Conservation (phyloP, 2,888 invertebrate species). For the Balanococcus diminutus region DNA sequence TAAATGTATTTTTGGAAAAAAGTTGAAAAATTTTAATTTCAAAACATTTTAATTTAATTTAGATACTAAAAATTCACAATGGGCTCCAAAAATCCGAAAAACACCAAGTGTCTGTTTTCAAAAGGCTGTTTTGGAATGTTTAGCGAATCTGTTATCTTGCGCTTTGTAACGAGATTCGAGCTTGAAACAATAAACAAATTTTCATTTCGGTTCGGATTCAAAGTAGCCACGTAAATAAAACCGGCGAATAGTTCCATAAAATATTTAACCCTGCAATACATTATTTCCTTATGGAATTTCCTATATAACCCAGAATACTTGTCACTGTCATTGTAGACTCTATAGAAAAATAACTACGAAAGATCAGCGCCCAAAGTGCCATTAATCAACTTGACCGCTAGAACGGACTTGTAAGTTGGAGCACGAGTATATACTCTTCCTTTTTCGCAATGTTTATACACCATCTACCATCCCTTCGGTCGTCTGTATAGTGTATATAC, state of each 20-base stretch:
- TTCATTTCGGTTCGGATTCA: background rate
- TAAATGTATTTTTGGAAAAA: too few relatives aligned
- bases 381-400: slow-evolving; percentile 22
- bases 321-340: slow-evolving; percentile 19
- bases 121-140: background rate
- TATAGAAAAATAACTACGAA: slow-evolving; percentile 27
- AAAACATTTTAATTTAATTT: too few relatives aligned
- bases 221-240: background rate
- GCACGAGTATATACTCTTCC: background rate
- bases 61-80: too few relatives aligned
- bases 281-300: slow-evolving; percentile 31
- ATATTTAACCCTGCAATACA: slow-evolving; percentile 16
- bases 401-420: background rate
- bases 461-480: background rate
- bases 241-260: slow-evolving; percentile 7
- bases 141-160: background rate
- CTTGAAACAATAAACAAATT: background rate
- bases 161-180: background rate
- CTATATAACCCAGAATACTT: background rate
- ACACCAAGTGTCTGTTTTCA: too few relatives aligned
- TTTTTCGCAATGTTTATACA: background rate
- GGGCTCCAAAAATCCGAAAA: too few relatives aligned
- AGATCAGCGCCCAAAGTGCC: slow-evolving; percentile 26
- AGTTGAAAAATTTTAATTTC: too few relatives aligned
- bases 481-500: background rate